Base-by-base conservation (phyloP, 2,113 vertebrate species). In the Anas platyrhynchos region DNA sequence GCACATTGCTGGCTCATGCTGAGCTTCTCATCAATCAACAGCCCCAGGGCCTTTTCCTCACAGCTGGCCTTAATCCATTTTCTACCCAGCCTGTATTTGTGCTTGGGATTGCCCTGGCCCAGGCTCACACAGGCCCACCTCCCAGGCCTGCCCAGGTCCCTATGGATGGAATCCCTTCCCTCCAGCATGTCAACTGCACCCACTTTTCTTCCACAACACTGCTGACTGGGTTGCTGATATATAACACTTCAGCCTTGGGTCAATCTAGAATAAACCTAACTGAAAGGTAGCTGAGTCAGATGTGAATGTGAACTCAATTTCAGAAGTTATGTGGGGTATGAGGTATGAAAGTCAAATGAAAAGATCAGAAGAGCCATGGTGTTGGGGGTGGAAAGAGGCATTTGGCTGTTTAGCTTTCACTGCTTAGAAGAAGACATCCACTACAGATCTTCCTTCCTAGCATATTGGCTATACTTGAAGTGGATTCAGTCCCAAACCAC, bases 401-500 rank as follows among this genome's bases (percentile, higher is more conserved):
- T 72, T 72, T 46, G 66, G 11, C 31, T 43, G 7, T 17, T 75
- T 62, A 58, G 5, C 9, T 73, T 79, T 74, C 71, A 52, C 32
- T 68, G 38, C 23, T 17, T n/a, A 17, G 36, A 17, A 77, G 20
- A 6, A 73, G 3, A 2, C 4, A 21, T 41, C 23, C 61, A 43
- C 6, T 1, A 2, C 6, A 83, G 2, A 5, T 62, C 62, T 14
- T 41, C 9, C 62, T 89, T 83, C 52, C 27, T 74, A 29, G 16
- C 0, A 0, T 2, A 3, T 12, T n/a, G 85, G 26, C 11, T 56
- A 16, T 2, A 34, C 6, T 82, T 79, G 11, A 54, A 73, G 14
- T 27, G 8, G 65, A 14, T 67, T 29, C 71, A 15, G 10, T 21
- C 43, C 16, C 38, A 62, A 7, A 12, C 5, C n/a, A 38, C 6